Evolutionary conservation across 2,797 vertebrate species (phyloP).

Genomic region (Karalla daura): DNA sequence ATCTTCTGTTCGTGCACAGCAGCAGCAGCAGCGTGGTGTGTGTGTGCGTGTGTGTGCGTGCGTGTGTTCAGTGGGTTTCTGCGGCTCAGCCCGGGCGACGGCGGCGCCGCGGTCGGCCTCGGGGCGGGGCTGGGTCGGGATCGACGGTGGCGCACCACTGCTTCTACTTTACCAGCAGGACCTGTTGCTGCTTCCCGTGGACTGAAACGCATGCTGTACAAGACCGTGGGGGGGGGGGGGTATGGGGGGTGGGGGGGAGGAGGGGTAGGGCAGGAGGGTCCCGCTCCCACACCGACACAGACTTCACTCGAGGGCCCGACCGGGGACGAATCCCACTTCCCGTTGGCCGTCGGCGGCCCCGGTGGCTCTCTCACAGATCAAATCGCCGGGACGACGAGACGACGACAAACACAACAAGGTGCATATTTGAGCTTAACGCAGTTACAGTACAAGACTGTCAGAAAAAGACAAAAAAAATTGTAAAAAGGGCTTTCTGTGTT

Average conservation of each 20-base stretch:
- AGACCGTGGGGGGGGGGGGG: slow-evolving; percentile 2
- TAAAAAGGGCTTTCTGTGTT: slow-evolving; percentile 87
- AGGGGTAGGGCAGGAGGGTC: slow-evolving; percentile 28
- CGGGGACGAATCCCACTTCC: slow-evolving; percentile 59
- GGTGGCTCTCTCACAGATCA: slow-evolving; percentile 74
- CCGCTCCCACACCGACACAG: slow-evolving; percentile 51
- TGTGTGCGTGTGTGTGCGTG: too few species aligned
- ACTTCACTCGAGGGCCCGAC: slow-evolving; percentile 47
- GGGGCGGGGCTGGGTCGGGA: background rate
- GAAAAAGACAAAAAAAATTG: slow-evolving; percentile 68
- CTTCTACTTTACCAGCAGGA: slow-evolving; percentile 82
- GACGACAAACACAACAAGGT: slow-evolving; percentile 75
- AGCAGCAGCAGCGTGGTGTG: slow-evolving; percentile 63
- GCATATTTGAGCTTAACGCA: slow-evolving; percentile 79
- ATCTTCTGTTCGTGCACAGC: too few species aligned
- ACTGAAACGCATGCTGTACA: slow-evolving; percentile 72
- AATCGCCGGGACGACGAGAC: slow-evolving; percentile 72
- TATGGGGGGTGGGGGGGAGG: background rate
- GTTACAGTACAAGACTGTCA: slow-evolving; percentile 78
- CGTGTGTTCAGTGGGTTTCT: slow-evolving; percentile 31
- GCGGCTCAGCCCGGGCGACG: slow-evolving; percentile 29
- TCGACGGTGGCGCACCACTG: slow-evolving; percentile 68
- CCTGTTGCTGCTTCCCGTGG: slow-evolving; percentile 77
- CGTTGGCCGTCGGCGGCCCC: slow-evolving; percentile 30
- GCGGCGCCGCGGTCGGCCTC: slow-evolving; percentile 29